A percentile compares a stretch with the other conserved stretches of the same genome.
These are phyloP conservation scores for Salvator merianae DNA, from an alignment of 2,113 vertebrate species.

Conservation along the genomic window DNA sequence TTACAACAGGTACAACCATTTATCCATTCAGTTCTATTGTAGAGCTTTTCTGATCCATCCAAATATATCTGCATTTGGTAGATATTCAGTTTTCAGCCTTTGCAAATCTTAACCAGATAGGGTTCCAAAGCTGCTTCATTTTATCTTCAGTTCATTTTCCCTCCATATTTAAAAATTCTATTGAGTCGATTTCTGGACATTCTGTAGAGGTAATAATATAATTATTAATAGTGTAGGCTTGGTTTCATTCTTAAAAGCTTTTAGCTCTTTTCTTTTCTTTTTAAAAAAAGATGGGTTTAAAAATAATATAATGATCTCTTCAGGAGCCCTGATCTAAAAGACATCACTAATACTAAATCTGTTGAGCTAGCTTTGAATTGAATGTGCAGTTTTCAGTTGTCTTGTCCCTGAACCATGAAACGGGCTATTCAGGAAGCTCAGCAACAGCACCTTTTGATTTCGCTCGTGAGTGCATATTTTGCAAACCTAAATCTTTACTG, in stretches of 20 bases:
- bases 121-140: too few species aligned
- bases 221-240: not conserved
- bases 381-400: constrained; percentile 19
- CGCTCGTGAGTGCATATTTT: constrained; percentile 36
- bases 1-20: too few species aligned
- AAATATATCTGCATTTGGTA: too few species aligned
- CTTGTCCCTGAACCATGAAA: constrained; percentile 53
- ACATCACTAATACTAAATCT: not conserved
- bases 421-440: constrained; percentile 53
- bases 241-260: not conserved
- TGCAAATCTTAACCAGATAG: too few species aligned
- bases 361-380: constrained; percentile 19
- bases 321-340: not conserved
- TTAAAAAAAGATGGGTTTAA: constrained; percentile 1
- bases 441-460: constrained; percentile 31
- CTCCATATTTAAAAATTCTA: too few species aligned
- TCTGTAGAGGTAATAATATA: not conserved
- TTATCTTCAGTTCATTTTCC: too few species aligned
- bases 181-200: not conserved
- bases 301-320: not conserved
- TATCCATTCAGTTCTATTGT: too few species aligned
- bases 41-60: too few species aligned
- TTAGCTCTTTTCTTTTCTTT: too few species aligned
- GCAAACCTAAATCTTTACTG: constrained; percentile 48
- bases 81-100: too few species aligned